Percentiles rank a stretch among this genome's conserved stretches.
phyloP scores from a whole-genome alignment of 1,140 invertebrate genomes.

The Adoxophyes honmai region DNA sequence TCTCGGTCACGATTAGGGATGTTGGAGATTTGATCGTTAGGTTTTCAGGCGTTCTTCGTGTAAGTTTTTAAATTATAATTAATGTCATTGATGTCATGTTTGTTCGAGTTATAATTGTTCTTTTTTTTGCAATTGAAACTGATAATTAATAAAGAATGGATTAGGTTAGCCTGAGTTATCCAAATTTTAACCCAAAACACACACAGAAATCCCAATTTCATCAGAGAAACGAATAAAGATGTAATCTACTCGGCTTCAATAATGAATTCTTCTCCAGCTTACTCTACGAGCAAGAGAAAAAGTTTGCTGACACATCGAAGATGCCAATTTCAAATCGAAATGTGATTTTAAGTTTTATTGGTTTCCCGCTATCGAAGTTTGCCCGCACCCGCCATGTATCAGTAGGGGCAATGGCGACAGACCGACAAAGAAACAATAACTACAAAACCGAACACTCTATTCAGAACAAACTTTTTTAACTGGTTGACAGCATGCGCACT shows the following conservation, averaged over 20 bases:
- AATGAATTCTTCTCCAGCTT: neutral
- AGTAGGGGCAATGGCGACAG: neutral
- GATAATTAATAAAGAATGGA: neutral
- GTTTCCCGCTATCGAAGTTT: constrained; percentile 6
- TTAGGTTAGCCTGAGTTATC: no score
- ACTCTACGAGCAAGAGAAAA: no score
- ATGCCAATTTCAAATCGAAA: constrained; percentile 1
- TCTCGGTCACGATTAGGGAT: no score
- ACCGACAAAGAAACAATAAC: neutral
- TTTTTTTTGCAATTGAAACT: neutral
- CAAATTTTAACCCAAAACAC: neutral
- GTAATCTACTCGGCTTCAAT: neutral
- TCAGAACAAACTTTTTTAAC: no score
- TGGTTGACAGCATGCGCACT: no score
- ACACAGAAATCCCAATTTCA: no score
- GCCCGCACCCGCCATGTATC: neutral
- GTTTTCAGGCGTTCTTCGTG: no score
- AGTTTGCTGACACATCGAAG: no score
- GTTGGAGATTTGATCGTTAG: no score
- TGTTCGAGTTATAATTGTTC: neutral
- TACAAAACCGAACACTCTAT: neutral
- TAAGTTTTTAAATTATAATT: no score
- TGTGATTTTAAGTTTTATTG: constrained; percentile 1
- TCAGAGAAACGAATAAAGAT: neutral
- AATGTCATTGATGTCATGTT: no score